Evolutionary conservation across 2,113 vertebrate genomes (phyloP).

Genomic region (Oncorhynchus mykiss): DNA sequence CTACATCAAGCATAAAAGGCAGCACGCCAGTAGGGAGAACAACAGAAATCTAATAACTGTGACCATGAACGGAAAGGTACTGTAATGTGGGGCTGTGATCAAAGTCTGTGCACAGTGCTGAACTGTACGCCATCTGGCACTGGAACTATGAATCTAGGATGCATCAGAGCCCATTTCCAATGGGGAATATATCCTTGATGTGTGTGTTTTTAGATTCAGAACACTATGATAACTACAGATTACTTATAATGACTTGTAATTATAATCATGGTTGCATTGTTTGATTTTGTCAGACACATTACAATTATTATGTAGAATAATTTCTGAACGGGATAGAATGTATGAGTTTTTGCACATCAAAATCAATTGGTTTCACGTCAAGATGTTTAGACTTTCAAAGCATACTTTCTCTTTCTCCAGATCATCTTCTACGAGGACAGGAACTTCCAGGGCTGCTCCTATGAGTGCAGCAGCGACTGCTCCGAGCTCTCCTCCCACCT

Average conservation of each 20-base stretch:
- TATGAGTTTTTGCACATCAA: too few species aligned
- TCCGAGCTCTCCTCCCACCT: constrained; percentile 10
- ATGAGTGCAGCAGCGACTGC: constrained; percentile 19
- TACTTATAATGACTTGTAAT: too few species aligned
- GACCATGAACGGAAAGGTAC: constrained; percentile 56
- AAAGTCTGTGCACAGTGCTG: background rate
- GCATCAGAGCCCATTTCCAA: background rate
- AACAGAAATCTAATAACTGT: constrained; percentile 46
- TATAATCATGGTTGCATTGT: too few species aligned
- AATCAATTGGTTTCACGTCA: background rate
- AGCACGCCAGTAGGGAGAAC: constrained; percentile 35
- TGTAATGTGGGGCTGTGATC: background rate
- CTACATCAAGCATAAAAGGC: constrained; percentile 59
- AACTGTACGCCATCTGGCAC: background rate
- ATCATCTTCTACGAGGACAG: constrained; percentile 15
- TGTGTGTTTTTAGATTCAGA: too few species aligned
- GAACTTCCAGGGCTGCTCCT: constrained; percentile 17
- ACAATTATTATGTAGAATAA: too few species aligned
- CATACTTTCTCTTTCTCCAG: background rate
- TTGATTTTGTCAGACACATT: too few species aligned
- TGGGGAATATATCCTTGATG: background rate
- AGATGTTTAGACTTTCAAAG: background rate
- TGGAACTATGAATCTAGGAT: too few species aligned
- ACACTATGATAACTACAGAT: too few species aligned
- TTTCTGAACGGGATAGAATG: too few species aligned